Base-by-base conservation (phyloP, 2,888 invertebrate genomes). In the Geophilus truncorum region DNA sequence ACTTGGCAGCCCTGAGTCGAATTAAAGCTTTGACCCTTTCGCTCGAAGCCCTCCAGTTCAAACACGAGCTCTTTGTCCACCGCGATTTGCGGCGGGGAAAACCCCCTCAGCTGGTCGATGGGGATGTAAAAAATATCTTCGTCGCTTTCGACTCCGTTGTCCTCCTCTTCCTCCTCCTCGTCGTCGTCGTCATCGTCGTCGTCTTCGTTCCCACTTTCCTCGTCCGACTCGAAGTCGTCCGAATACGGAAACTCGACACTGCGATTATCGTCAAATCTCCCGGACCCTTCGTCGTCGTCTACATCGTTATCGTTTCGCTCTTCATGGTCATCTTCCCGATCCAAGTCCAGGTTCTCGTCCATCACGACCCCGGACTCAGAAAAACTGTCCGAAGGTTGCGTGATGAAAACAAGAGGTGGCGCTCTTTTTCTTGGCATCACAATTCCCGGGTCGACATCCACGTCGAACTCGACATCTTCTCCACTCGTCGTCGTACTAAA, bases 51-150 rank as follows among this genome's bases (percentile, higher is more conserved):
- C 12, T 70, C 28, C 70, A 28, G 15, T 10, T 28, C 70, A 25
- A 70, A 70, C 12, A 70, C 70, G 25, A 70, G 4, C 28, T 70
- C 70, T 70, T 70, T 70, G 6, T 70, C 70, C 25, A 28, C 70
- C 15, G 25, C 70, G 70, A 70, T 70, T 15, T 28, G 70, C 1
- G 70, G 70, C 28, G 23, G 25, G 3, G 28, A 70, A 28, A 70
- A 70, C 15, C 70, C 70, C 28, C 70, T 23, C 10, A 70, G 15
- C n/a, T 70, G 78, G 23, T 78, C 78, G 21, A 40, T 40, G 30
- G 79, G 79, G 62, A 79, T 79, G 25, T 79, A 79, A 62, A 32
- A 79, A 62, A 57, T 57, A n/a, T 79, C 79, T 18, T 79, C 79
- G 6, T 28, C 36, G 78, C 78, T 78, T 21, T 79, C 79, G 21